Conservation (phyloP, 2,113 vertebrate species). For the Amia ocellicauda region DNA sequence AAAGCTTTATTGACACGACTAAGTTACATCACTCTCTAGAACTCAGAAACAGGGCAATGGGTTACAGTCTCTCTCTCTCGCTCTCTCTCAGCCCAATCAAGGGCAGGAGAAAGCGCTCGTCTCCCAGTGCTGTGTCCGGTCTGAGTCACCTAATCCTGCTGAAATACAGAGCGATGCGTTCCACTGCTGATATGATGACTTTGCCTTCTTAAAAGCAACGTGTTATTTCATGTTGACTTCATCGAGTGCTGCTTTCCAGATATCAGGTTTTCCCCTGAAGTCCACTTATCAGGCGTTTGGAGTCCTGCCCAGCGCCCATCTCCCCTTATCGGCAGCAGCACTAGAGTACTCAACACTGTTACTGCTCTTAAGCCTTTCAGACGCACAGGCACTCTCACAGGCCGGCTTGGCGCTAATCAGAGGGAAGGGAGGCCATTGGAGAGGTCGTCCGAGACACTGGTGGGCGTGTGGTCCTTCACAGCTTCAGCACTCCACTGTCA, state of each 20-base stretch:
- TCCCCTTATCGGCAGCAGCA: slow-evolving; percentile 25
- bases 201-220: slow-evolving; percentile 45
- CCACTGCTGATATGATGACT: slow-evolving; percentile 41
- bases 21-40: too few species aligned
- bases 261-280: slow-evolving; percentile 58
- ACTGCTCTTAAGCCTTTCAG: slow-evolving; percentile 25
- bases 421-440: slow-evolving; percentile 38
- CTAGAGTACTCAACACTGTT: slow-evolving; percentile 31
- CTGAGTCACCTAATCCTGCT: slow-evolving; percentile 6
- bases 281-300: slow-evolving; percentile 66
- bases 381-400: slow-evolving; percentile 41
- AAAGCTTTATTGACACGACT: too few species aligned
- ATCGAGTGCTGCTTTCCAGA: slow-evolving; percentile 62
- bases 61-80: slow-evolving; percentile 32
- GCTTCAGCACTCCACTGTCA: slow-evolving; percentile 21
- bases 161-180: slow-evolving; percentile 26
- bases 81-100: too few species aligned
- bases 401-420: slow-evolving; percentile 55
- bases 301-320: slow-evolving; percentile 55
- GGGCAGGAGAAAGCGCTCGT: too few species aligned
- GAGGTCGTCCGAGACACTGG: slow-evolving; percentile 23
- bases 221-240: slow-evolving; percentile 51
- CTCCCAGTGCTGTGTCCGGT: too few species aligned
- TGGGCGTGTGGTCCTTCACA: slow-evolving; percentile 21
- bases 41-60: slow-evolving; percentile 14